phyloP scores from a whole-genome alignment of 2,113 vertebrate species.

The Leucopsar rothschildi region DNA sequence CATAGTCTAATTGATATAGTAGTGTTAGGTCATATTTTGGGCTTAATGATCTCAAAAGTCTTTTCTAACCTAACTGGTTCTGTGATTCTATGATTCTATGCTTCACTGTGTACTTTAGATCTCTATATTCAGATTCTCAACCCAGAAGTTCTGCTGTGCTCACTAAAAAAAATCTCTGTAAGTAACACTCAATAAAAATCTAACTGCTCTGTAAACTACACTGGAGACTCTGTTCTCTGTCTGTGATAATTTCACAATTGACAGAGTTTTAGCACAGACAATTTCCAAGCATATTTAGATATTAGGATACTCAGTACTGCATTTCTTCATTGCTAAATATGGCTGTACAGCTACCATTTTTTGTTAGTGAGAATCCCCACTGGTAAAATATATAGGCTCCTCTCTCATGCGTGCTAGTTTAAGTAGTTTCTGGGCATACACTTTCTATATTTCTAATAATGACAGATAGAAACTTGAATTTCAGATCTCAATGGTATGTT shows the following conservation, averaged over 20 bases:
- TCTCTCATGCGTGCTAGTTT: neutral
- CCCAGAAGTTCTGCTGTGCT: neutral
- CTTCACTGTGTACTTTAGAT: neutral
- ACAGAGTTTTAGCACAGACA: neutral
- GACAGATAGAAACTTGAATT: neutral
- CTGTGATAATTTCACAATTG: neutral
- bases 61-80: neutral
- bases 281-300: neutral
- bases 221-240: neutral
- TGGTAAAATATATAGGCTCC: neutral
- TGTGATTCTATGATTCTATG: neutral
- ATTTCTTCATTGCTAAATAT: neutral
- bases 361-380: neutral
- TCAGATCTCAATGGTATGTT: conserved; percentile 23
- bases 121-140: neutral
- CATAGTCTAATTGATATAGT: no score
- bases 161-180: neutral
- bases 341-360: neutral
- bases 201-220: neutral
- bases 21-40: neutral
- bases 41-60: neutral
- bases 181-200: neutral
- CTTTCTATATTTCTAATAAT: neutral
- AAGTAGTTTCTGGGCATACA: neutral
- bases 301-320: neutral